These are phyloP conservation scores for Pelvicachromis taeniatus DNA, from an alignment of 2,113 vertebrate genomes.

Conservation along the genomic window DNA sequence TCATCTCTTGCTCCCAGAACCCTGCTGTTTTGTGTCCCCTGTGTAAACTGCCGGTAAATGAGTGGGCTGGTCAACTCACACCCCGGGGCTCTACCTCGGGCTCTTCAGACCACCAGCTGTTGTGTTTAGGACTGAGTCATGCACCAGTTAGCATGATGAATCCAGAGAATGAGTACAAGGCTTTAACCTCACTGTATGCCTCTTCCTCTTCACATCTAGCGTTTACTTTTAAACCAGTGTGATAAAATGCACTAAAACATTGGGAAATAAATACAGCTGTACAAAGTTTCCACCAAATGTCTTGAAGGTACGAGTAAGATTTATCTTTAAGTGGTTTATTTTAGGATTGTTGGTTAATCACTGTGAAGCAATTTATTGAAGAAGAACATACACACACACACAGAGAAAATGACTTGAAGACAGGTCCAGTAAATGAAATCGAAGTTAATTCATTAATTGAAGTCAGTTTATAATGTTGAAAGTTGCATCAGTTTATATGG, in stretches of 20 bases:
- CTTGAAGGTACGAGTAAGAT: background rate
- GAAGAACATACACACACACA: background rate
- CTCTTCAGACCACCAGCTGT: constrained; percentile 69
- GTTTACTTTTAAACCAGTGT: background rate
- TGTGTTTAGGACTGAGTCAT: constrained; percentile 60
- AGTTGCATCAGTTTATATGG: background rate
- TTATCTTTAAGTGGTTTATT: background rate
- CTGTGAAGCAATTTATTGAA: background rate
- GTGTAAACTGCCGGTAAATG: constrained; percentile 61
- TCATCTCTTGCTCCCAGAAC: constrained; percentile 41
- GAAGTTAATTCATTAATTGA: background rate
- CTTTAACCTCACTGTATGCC: constrained; percentile 29
- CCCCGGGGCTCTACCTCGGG: constrained; percentile 57
- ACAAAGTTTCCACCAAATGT: background rate
- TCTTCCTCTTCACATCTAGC: background rate
- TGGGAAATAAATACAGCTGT: background rate
- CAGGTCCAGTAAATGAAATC: background rate
- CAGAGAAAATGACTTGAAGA: background rate
- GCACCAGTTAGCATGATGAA: constrained; percentile 56
- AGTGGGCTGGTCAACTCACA: constrained; percentile 62
- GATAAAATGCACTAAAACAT: background rate
- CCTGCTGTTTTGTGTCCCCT: constrained; percentile 50
- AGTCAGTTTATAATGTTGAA: background rate
- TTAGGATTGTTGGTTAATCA: background rate
- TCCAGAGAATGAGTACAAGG: constrained; percentile 12